Evolutionary conservation across 1,140 invertebrate species (phyloP), one percentile per base, ranked within the genome.

Genomic region (Aphelenchoides fujianensis): DNA sequence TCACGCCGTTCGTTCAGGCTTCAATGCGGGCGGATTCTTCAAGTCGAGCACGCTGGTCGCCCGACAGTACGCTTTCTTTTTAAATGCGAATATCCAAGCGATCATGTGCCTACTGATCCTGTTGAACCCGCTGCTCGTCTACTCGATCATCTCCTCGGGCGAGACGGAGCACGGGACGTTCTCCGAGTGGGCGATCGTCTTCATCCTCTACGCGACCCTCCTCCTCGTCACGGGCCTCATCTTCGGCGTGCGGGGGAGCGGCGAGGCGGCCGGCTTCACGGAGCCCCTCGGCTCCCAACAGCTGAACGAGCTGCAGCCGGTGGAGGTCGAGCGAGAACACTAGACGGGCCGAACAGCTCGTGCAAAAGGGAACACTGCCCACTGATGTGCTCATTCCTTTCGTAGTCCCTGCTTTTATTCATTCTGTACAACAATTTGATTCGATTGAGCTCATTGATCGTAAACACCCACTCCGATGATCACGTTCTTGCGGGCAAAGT

Each of bases 21-120:
- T 78, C 71, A 81, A 81, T 53, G 63, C 70, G 36, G 77, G 79
- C 23, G 77, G 77, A 55, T 78, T 78, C 54, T 78, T 81, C 77
- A 78, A 78, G 54, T 74, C 52, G 61, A 32, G 74, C 1, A 81
- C 77, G n/a, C 54, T 81, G 1, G 69, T 78, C 36, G 79, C 71
- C 48, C 76, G 34, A 2, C 3, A 30, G n/a, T 70, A 68, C 67
- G 19, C 62, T 27, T 68, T 70, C 64, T 1, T 68, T 28, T 69
- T 69, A 23, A 66, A 66, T 69, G 1, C 68, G 68, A 3, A 23
- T 28, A 69, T 74, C 72, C 66, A 75, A 70, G 19, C 71, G 12
- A 55, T 75, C 28, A 57, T 76, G 16, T 71, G 74, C 64, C 36
- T 75, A 34, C 53, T 55, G 28, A 77, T 77, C 27, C 54, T 75